Evolutionary conservation across 2,113 vertebrate genomes (phyloP), one percentile per base, ranked within the genome.

Genomic region (Peromyscus leucopus): DNA sequence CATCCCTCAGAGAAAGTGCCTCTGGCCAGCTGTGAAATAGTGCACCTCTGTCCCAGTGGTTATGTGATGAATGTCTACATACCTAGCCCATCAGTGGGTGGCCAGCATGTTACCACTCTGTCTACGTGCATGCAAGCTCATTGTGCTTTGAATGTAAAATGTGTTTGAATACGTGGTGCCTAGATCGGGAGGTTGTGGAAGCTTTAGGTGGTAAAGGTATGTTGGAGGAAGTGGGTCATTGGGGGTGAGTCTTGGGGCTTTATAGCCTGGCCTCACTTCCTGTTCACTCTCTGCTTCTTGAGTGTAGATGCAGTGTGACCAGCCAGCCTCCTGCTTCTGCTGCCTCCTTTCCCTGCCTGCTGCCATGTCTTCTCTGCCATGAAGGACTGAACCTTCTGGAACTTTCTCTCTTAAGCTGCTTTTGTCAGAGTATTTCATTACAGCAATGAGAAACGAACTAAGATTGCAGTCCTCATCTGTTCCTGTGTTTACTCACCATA

Each of bases 401-500:
- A 86, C 63, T 67, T 69, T 87, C 28, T 69, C 31, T 48, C 42
- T 69, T 46, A 67, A 13, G 28, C 36, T 48, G 28, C 31, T 87
- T 69, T 51, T 87, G 84, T 87, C 46, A 36, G 39, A 15, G 39
- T 48, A 46, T 48, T 46, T 86, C 26, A 86, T 33, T 13, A 65
- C 0, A 67, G 63, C 42, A 13, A 48, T 0, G 10, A 69, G 63
- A 51, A 48, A 1, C 19, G 12, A 48, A 33, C 17, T 86, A 67
- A 48, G 17, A 69, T 48, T 36, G 17, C 28, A 46, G 15, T 39
- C 33, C 33, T 63, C 1, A 55, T 79, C 0, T 0, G 3, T 13
- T 86, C 72, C 78, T 90, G 48, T 2, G 21, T 12, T 57, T 33
- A 97, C 97, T 98, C 98, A 99, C 99, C 99, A 99, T 99, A 28